phyloP scores from a whole-genome alignment of 92 coral and sea anemone genomes.

The Paramuricea clavata region DNA sequence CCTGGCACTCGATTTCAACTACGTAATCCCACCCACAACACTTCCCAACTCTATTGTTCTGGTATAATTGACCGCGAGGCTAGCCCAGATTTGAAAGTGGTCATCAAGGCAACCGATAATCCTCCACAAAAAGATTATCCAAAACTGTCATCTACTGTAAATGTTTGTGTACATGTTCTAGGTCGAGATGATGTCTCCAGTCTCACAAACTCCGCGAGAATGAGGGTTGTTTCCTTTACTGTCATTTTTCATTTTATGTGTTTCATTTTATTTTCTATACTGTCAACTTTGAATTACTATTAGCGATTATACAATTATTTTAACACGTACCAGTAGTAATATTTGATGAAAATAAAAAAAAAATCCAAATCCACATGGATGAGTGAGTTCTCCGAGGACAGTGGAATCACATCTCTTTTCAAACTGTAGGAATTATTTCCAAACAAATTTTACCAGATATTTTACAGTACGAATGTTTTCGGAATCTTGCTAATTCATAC shows the following conservation, averaged over 20 bases:
- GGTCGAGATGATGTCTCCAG: slow-evolving; percentile 80
- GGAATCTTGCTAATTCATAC: no score
- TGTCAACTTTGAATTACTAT: slow-evolving; percentile 81
- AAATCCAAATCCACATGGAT: no score
- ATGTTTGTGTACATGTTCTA: slow-evolving; percentile 74
- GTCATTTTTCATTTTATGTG: slow-evolving; percentile 74
- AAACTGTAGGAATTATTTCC: no score
- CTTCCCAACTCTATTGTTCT: slow-evolving; percentile 60
- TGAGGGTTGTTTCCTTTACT: slow-evolving; percentile 82
- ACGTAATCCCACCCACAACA: slow-evolving; percentile 53
- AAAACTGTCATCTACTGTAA: slow-evolving; percentile 56
- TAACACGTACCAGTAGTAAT: no score
- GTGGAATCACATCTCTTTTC: no score
- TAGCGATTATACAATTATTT: slow-evolving; percentile 47
- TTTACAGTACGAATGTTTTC: no score
- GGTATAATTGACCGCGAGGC: slow-evolving; percentile 69
- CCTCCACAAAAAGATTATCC: no score
- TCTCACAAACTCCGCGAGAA: slow-evolving; percentile 68
- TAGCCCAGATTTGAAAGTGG: slow-evolving; percentile 71
- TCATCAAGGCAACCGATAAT: slow-evolving; percentile 78
- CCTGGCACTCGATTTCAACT: slow-evolving; percentile 69
- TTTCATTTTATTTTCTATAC: no score
- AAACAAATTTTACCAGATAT: no score
- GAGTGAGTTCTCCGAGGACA: no score
- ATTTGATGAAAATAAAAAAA: no score